Evolutionary conservation across 2,888 invertebrate genomes (phyloP).

Genomic region (Agrotis exclamationis): DNA sequence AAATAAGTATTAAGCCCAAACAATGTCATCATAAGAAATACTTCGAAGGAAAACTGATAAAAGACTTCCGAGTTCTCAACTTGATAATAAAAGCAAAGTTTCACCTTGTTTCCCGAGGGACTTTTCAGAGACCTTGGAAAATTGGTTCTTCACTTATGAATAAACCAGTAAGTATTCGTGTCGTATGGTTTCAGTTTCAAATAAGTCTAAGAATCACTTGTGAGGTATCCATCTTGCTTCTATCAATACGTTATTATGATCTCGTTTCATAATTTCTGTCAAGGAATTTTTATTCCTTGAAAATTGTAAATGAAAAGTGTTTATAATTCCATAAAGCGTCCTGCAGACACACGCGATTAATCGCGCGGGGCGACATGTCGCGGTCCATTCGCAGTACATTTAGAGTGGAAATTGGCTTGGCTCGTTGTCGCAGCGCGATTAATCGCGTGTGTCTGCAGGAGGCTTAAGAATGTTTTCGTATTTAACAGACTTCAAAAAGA

Average conservation of each 20-base stretch:
- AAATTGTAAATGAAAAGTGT: too few relatives aligned
- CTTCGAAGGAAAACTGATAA: conserved; percentile 42
- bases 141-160: conserved; percentile 16
- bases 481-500: too few relatives aligned
- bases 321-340: too few relatives aligned
- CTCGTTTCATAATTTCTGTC: too few relatives aligned
- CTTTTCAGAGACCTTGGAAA: conserved; percentile 23
- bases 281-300: too few relatives aligned
- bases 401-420: too few relatives aligned
- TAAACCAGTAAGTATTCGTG: not conserved
- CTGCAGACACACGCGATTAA: too few relatives aligned
- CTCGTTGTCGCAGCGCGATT: too few relatives aligned
- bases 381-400: too few relatives aligned
- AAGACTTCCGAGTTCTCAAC: conserved; percentile 34
- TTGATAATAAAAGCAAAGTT: conserved; percentile 43
- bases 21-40: conserved; percentile 27
- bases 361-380: too few relatives aligned
- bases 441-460: too few relatives aligned
- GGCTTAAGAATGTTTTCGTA: too few relatives aligned
- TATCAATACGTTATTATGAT: not conserved
- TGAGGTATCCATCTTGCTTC: not conserved
- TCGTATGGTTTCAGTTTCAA: not conserved
- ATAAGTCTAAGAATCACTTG: not conserved
- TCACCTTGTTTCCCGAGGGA: conserved; percentile 23
- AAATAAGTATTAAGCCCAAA: conserved; percentile 11